Evolutionary conservation across 1,140 invertebrate genomes (phyloP), one percentile per base, ranked within the genome.

Genomic region (Condylostylus longicornis): DNA sequence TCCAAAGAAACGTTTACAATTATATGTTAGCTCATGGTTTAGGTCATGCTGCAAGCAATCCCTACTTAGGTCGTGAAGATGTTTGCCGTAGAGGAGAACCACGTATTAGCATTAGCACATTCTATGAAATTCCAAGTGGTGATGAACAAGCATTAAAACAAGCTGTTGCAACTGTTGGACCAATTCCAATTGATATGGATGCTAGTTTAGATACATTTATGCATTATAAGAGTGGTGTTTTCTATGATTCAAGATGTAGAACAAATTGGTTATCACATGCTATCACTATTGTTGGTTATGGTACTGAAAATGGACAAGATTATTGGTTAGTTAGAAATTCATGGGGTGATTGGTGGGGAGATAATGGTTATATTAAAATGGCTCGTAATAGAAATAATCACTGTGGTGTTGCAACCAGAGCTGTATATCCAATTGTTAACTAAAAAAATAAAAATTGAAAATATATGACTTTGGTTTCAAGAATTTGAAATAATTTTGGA

Each of bases 41-140:
- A 18, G 68, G 94, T 17, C 84, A 91, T 52, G 87, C 82, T 3
- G 53, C 62, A 2, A 68, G 68, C 4, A 87, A 88, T 51, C 79
- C 81, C 0, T 89, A 87, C 54, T 69, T 75, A 49, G 80, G 63
- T n/a, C 44, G 67, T 46, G 59, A 65, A 35, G 68, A n/a, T n/a
- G n/a, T n/a, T n/a, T n/a, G n/a, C n/a, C n/a, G n/a, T n/a, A n/a
- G n/a, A n/a, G n/a, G n/a, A n/a, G 33, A 3, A 13, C 8, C 15
- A 12, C 49, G 45, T 38, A 15, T 42, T 10, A 17, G 37, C 14
- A 31, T 7, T 3, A 4, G 5, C 2, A 20, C 20, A 1, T 28
- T 42, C 2, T 68, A 78, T 21, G 79, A 84, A 41, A 65, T 78
- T 43, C 64, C 66, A n/a, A 25, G 54, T 35, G 72, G 68, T 27